Base-by-base conservation (phyloP, 2,888 invertebrate genomes). In the Cantharis nigra region DNA sequence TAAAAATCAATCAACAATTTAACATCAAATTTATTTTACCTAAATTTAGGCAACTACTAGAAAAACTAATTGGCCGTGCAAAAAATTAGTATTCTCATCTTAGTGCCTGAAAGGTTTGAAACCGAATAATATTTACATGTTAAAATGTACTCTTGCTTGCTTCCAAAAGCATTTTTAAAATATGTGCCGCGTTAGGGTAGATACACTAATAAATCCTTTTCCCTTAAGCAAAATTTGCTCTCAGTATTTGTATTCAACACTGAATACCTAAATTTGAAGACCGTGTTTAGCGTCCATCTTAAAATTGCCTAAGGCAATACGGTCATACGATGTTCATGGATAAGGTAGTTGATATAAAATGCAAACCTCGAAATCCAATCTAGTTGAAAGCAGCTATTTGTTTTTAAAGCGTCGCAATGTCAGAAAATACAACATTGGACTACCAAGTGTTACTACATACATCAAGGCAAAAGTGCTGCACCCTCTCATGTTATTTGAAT, bases 311-410 rank as follows among this genome's bases (percentile, higher is more conserved):
- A 75, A 63, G 81, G 82, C 80, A 78, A 71, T 74, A 76, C 79
- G 81, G 80, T 80, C 81, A 81, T 81, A 80, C 75, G 79, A 77
- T 80, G 80, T 80, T 80, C 79, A 78, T 78, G 75, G 77, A 77
- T 78, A 79, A 70, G 79, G 80, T 76, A 80, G 75, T 72, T 78
- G 77, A 83, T 82, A 83, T 83, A 83, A 83, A 83, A 85, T 85
- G 84, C 83, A 83, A 84, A 85, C 83, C 84, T 83, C 83, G 84
- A 84, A 85, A 86, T 86, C 85, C 85, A 86, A 86, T 86, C 85
- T 86, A 84, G 83, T 82, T 85, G 85, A 86, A 83, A 86, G 86
- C 86, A 83, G 83, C 85, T 83, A 85, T 86, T 86, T 86, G 85
- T 86, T 86, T 85, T 85, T 82, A 83, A 83, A 84, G 81, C 81